Percentiles rank a stretch among this genome's conserved stretches.
These are phyloP conservation scores for Drosophila ohnishii DNA, from an alignment of 1,140 invertebrate genomes.

Conservation along the genomic window DNA sequence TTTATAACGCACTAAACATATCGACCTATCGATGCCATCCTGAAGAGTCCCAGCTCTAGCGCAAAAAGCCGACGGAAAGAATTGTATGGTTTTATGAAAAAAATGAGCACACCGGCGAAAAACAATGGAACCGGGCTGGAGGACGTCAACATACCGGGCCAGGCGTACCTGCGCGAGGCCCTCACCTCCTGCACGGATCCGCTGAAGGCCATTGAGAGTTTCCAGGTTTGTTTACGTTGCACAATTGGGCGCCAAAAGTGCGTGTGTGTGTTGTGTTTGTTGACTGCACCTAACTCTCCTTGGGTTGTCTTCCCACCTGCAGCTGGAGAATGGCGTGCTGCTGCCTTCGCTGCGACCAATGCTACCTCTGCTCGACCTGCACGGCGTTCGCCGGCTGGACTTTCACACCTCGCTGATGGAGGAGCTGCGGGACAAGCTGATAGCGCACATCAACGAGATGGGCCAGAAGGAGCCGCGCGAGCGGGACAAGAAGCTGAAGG, in stretches of 20 bases:
- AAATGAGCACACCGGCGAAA: slow-evolving; percentile 72
- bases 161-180: slow-evolving; percentile 94
- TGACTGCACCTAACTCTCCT: background rate
- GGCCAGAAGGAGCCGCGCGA: slow-evolving; percentile 90
- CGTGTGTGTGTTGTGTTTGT: slow-evolving; percentile 6
- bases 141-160: slow-evolving; percentile 95
- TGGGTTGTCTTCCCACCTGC: slow-evolving; percentile 42
- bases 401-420: slow-evolving; percentile 98
- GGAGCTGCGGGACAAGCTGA: slow-evolving; percentile 94
- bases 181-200: slow-evolving; percentile 98
- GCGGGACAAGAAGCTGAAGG: slow-evolving; percentile 94
- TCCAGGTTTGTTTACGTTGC: slow-evolving; percentile 88
- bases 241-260: slow-evolving; percentile 52
- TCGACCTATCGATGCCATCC: background rate
- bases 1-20: background rate
- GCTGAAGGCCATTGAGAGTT: slow-evolving; percentile 97
- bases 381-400: slow-evolving; percentile 94
- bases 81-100: slow-evolving; percentile 24
- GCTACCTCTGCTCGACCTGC: slow-evolving; percentile 96
- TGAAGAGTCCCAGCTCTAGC: background rate
- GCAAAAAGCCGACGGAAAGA: slow-evolving; percentile 18
- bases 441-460: slow-evolving; percentile 94
- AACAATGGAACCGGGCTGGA: slow-evolving; percentile 87
- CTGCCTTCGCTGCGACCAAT: slow-evolving; percentile 96
- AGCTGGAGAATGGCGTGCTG: slow-evolving; percentile 96